Conservation (phyloP, 2,113 vertebrate genomes). For the Nansenia antarctica region DNA sequence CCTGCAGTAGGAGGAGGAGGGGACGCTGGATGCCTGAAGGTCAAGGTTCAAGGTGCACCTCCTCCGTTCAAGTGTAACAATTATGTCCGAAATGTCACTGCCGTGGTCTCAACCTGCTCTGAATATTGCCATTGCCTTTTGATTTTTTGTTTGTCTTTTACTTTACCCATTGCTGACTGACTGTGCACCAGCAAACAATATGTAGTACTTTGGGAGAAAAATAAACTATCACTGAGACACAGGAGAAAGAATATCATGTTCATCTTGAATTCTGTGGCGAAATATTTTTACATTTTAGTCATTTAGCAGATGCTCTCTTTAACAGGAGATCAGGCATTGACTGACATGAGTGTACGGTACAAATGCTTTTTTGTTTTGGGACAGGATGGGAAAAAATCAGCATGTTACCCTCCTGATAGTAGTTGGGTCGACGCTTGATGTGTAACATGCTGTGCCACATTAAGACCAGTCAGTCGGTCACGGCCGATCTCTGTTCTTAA, state of each 20-base stretch:
- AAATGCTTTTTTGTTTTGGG: background rate
- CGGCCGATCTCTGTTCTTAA: slow-evolving; percentile 20
- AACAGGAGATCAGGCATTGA: background rate
- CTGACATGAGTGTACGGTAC: background rate
- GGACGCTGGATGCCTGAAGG: background rate
- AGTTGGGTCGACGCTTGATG: background rate
- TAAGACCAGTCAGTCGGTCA: slow-evolving; percentile 23
- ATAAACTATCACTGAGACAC: slow-evolving; percentile 14
- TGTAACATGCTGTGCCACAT: slow-evolving; percentile 34
- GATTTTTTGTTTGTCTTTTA: background rate
- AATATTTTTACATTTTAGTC: background rate
- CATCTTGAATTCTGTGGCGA: background rate
- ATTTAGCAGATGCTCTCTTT: background rate
- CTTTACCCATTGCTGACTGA: slow-evolving; percentile 20
- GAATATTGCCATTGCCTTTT: slow-evolving; percentile 31
- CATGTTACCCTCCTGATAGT: slow-evolving; percentile 33
- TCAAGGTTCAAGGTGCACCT: background rate
- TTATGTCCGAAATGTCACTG: slow-evolving; percentile 24
- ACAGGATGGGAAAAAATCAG: slow-evolving; percentile 10
- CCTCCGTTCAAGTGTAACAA: background rate
- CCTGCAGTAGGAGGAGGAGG: slow-evolving; percentile 55
- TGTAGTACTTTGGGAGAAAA: slow-evolving; percentile 15
- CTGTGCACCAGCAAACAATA: slow-evolving; percentile 23
- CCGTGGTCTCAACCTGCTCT: slow-evolving; percentile 29
- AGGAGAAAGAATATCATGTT: background rate